These are phyloP conservation scores for Nomada ruficornis DNA, from an alignment of 2,888 invertebrate species.

Conservation along the genomic window DNA sequence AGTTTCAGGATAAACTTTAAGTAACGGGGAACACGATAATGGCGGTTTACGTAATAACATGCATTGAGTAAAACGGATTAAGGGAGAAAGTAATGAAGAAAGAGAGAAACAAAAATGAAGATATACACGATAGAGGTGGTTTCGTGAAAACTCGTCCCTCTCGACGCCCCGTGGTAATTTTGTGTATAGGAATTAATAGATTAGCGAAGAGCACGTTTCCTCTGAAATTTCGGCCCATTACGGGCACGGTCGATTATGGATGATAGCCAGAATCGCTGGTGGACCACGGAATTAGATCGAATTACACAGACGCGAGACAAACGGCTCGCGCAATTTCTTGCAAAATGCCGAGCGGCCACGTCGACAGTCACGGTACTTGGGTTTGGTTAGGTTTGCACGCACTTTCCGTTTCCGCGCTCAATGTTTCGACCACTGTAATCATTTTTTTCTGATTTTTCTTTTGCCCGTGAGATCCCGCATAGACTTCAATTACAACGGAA, in stretches of 20 bases:
- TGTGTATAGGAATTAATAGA: constrained; percentile 81
- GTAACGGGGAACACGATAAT: constrained; percentile 1
- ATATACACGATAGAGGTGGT: constrained; percentile 5
- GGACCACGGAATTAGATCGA: constrained; percentile 81
- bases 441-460: background rate
- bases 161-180: constrained; percentile 78
- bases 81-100: background rate
- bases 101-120: background rate
- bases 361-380: constrained; percentile 24
- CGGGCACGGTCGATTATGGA: constrained; percentile 77
- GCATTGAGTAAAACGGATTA: constrained; percentile 7
- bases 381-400: no score
- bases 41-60: constrained; percentile 14
- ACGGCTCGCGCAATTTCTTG: constrained; percentile 64
- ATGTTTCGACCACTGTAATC: background rate
- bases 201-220: constrained; percentile 82
- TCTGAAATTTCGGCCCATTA: constrained; percentile 82
- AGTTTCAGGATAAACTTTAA: background rate
- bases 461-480: background rate
- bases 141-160: constrained; percentile 77
- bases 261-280: constrained; percentile 80
- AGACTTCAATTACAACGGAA: constrained; percentile 54
- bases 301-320: constrained; percentile 72
- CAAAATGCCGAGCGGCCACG: constrained; percentile 30
- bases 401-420: background rate